phyloP scores from a whole-genome alignment of 2,888 invertebrate species.

The Marasmarcha lunaedactyla region DNA sequence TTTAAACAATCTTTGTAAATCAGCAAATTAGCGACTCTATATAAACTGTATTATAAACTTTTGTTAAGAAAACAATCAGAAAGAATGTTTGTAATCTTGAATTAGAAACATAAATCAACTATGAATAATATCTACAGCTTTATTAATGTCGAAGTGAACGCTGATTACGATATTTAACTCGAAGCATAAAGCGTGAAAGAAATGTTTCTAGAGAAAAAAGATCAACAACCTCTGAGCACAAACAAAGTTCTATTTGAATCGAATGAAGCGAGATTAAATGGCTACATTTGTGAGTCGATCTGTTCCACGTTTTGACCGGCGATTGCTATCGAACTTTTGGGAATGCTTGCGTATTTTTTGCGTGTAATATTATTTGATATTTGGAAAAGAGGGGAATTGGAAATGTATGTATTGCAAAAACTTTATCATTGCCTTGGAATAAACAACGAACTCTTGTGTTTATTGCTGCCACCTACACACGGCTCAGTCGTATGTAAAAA shows the following conservation, averaged over 20 bases:
- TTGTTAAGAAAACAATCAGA: too few relatives aligned
- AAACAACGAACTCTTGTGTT: too few relatives aligned
- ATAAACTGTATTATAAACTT: too few relatives aligned
- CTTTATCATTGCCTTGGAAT: too few relatives aligned
- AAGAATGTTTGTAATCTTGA: not conserved
- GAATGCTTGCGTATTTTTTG: too few relatives aligned
- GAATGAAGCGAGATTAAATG: conserved; percentile 19
- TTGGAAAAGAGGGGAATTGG: too few relatives aligned
- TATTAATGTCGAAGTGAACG: not conserved
- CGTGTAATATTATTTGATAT: too few relatives aligned
- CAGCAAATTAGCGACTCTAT: too few relatives aligned
- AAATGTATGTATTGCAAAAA: too few relatives aligned
- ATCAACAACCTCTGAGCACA: conserved; percentile 26
- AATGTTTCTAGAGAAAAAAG: conserved; percentile 18
- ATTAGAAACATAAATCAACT: not conserved
- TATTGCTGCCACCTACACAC: too few relatives aligned
- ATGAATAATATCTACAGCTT: not conserved
- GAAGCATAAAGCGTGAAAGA: conserved; percentile 8
- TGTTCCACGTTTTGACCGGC: not conserved
- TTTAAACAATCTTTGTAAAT: too few relatives aligned
- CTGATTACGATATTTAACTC: not conserved
- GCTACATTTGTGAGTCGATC: conserved; percentile 15
- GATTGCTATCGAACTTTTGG: conserved; percentile 22
- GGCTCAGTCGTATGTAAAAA: too few relatives aligned
- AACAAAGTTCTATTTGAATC: conserved; percentile 28